Evolutionary conservation across 2,888 invertebrate species (phyloP).

Genomic region (Polymixis lichenea): DNA sequence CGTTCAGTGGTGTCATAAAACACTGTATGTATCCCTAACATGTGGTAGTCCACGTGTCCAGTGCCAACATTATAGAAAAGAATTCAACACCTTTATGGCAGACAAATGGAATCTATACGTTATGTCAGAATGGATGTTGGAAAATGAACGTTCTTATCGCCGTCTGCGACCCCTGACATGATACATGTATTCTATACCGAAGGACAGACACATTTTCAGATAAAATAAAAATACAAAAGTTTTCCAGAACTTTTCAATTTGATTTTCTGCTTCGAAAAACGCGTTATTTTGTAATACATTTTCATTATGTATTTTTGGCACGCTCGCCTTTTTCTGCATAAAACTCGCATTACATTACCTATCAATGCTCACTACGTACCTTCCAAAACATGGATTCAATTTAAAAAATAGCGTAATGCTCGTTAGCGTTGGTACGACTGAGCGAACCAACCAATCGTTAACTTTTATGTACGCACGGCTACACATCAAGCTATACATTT

Average conservation of each 20-base stretch:
- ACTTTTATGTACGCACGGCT: neutral
- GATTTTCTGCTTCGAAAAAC: neutral
- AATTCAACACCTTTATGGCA: slow-evolving; percentile 21
- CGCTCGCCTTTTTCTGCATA: slow-evolving; percentile 3
- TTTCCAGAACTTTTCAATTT: neutral
- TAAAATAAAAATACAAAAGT: neutral
- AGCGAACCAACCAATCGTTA: slow-evolving; percentile 16
- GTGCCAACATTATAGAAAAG: slow-evolving; percentile 3
- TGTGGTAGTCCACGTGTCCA: neutral
- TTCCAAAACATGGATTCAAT: slow-evolving; percentile 13
- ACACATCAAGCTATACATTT: no score
- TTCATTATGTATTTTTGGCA: slow-evolving; percentile 3
- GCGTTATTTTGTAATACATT: slow-evolving; percentile 13
- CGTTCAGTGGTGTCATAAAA: neutral
- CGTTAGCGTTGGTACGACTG: neutral
- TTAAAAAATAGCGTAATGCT: slow-evolving; percentile 2
- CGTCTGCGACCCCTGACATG: neutral
- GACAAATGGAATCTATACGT: slow-evolving; percentile 26
- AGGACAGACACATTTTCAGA: neutral
- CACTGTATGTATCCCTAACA: neutral
- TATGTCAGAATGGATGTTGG: slow-evolving; percentile 7
- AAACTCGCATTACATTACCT: slow-evolving; percentile 12
- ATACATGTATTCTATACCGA: neutral
- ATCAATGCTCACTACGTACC: neutral
- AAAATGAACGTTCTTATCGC: slow-evolving; percentile 15